Base-by-base conservation (phyloP, 1,140 invertebrate species). In the Lucilia cuprina region DNA sequence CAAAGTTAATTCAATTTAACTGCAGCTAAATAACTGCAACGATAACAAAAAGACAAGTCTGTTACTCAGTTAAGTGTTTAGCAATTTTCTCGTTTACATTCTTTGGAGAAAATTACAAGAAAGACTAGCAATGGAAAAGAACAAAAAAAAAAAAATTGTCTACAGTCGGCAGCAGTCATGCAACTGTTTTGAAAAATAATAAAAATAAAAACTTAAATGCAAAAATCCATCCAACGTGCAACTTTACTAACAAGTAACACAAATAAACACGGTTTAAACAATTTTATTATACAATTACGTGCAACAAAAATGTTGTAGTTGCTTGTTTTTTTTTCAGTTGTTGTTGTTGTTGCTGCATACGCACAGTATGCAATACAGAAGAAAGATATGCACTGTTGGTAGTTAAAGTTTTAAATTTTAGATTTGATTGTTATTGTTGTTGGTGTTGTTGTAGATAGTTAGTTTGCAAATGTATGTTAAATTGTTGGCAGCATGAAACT, bases 241-340 rank as follows among this genome's bases (percentile, higher is more conserved):
- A 30, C 25, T 30, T 30, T n/a, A 41, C 77, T 47, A 80, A 41
- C 41, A 41, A 80, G n/a, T 80, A 47, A 70, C 65, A 70, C n/a
- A 49, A 21, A 80, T 25, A 80, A 10, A 19, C 41, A n/a, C n/a
- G 55, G 77, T 80, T 80, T 49, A 80, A 80, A 80, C 77, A 80
- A 80, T 80, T 80, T 80, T 80, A 80, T 80, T 80, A 80, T 80
- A 80, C 77, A 80, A 80, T 80, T 80, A 80, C 77, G n/a, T 80
- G 77, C 77, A 50, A 21, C 41, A 80, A 80, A n/a, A 80, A 80
- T 80, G 77, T 49, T 80, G 75, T 60, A 17, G 55, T 60, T 60
- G 55, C 55, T n/a, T 60, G 55, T 70, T 19, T 70, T 70, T 70
- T 70, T 19, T 70, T n/a, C n/a, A n/a, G n/a, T 55, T 55, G 3